Conservation (phyloP, 2,113 vertebrate species). For the Andinoacara biseriatus region DNA sequence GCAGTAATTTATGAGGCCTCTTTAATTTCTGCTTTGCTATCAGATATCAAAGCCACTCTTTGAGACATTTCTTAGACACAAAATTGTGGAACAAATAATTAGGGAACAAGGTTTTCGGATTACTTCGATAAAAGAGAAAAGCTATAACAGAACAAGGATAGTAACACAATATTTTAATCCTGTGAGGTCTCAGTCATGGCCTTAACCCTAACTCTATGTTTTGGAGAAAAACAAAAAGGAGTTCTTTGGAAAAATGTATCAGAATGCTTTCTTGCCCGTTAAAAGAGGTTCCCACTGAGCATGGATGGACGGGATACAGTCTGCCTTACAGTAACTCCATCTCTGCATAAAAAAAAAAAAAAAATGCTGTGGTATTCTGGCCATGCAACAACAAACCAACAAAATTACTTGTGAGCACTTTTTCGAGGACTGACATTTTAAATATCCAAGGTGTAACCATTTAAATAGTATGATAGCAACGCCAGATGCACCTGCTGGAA, state of each 20-base stretch:
- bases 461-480: not conserved
- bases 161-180: not conserved
- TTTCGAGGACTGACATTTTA: not conserved
- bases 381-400: not conserved
- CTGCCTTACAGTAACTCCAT: not conserved
- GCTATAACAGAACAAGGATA: not conserved
- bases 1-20: not conserved
- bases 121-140: not conserved
- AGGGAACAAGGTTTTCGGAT: not conserved
- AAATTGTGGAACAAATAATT: not conserved
- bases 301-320: not conserved
- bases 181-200: not conserved
- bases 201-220: not conserved
- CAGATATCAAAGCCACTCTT: not conserved
- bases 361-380: not conserved
- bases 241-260: not conserved
- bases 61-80: not conserved
- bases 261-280: not conserved
- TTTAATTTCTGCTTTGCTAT: not conserved
- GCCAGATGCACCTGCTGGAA: conserved; percentile 24
- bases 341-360: not conserved
- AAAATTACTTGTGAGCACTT: not conserved
- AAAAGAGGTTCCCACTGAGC: not conserved
- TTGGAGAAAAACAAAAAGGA: not conserved
- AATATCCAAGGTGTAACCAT: not conserved